Conservation (phyloP, 35 echinoderm and acorn worm species). For the Anneissia japonica region DNA sequence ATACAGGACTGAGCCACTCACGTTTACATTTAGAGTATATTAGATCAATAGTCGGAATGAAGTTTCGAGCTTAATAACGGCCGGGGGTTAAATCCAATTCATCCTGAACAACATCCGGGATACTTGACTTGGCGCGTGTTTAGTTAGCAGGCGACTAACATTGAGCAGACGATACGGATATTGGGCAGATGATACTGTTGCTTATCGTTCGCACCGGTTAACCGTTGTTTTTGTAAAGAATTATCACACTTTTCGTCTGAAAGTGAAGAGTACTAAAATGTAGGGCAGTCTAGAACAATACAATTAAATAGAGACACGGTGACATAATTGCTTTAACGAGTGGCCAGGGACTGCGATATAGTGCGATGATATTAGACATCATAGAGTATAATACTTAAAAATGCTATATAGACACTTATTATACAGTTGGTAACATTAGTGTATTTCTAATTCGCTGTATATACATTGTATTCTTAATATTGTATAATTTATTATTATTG, state of each 20-base stretch:
- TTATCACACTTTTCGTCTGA: background rate
- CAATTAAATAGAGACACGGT: background rate
- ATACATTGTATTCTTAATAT: too few relatives aligned
- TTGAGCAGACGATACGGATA: background rate
- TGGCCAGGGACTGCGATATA: background rate
- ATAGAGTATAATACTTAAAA: too few relatives aligned
- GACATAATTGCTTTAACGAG: background rate
- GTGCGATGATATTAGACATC: background rate
- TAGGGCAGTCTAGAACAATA: background rate
- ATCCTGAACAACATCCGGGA: background rate
- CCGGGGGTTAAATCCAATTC: background rate
- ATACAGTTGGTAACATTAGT: too few relatives aligned
- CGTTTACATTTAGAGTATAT: too few relatives aligned
- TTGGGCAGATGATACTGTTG: background rate
- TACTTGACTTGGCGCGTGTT: background rate
- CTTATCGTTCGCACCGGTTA: background rate
- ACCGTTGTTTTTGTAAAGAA: background rate
- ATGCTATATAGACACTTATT: too few relatives aligned
- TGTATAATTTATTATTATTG: too few relatives aligned
- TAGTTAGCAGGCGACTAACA: too few relatives aligned
- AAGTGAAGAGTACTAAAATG: background rate
- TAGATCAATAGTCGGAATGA: background rate
- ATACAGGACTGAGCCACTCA: too few relatives aligned
- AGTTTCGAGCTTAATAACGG: background rate
- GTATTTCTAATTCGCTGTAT: too few relatives aligned